These are phyloP conservation scores for Perdita meconis DNA, from an alignment of 2,888 invertebrate species.

Conservation along the genomic window DNA sequence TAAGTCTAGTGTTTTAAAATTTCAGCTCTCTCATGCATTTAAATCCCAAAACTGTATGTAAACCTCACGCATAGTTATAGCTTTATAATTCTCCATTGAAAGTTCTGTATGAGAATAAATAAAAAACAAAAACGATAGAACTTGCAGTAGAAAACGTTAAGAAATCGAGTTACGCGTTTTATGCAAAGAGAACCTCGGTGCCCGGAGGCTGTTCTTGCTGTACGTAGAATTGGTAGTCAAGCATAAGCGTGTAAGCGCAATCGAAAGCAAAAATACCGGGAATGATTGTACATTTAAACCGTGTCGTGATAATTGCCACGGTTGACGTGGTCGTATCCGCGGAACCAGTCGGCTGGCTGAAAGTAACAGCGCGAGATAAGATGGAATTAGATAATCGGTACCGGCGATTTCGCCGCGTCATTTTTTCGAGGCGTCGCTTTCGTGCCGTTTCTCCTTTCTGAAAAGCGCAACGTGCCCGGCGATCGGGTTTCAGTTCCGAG, in stretches of 20 bases:
- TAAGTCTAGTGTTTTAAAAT: no score
- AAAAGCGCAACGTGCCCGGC: constrained; percentile 29
- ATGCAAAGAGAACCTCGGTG: no score
- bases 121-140: no score
- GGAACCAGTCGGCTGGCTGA: constrained; percentile 62
- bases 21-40: no score
- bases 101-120: no score
- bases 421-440: constrained; percentile 37
- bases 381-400: constrained; percentile 65
- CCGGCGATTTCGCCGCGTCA: constrained; percentile 25
- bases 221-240: constrained; percentile 24
- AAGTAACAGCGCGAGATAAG: constrained; percentile 65
- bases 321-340: neutral
- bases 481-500: constrained; percentile 30
- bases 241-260: constrained; percentile 16
- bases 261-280: constrained; percentile 30
- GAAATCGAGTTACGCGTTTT: no score
- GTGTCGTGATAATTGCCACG: constrained; percentile 56
- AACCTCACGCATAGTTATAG: no score
- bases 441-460: constrained; percentile 31
- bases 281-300: constrained; percentile 31
- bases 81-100: no score
- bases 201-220: no score
- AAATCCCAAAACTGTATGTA: no score
- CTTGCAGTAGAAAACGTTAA: no score